Conservation (phyloP, 2,888 invertebrate genomes). For the Drosophila neonasuta region DNA sequence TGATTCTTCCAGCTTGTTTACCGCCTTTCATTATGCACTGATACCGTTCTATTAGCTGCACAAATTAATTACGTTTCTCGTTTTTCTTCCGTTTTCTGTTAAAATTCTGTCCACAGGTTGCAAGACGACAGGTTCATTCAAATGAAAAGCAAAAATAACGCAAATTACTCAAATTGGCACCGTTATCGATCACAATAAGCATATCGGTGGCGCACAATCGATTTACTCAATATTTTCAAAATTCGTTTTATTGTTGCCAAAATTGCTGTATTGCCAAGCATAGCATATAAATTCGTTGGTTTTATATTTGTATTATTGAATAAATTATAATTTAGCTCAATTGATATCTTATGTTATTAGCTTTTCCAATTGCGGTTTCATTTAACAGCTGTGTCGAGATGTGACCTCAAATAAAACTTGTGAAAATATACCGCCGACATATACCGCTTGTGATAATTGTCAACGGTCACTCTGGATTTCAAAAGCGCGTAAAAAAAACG, state of each 20-base stretch:
- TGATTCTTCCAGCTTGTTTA: background rate
- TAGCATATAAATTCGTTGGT: background rate
- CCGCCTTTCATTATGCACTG: background rate
- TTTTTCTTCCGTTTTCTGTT: background rate
- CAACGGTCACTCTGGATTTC: no score
- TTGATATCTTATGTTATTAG: no score
- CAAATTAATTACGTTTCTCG: constrained; percentile 6
- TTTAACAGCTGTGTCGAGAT: no score
- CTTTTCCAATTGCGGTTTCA: no score
- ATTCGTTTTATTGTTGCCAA: background rate
- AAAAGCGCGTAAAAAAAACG: no score
- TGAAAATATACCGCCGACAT: no score
- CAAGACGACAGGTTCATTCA: constrained; percentile 32
- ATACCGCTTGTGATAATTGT: no score
- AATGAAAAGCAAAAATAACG: constrained; percentile 45
- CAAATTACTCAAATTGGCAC: constrained; percentile 51
- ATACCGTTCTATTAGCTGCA: constrained; percentile 12
- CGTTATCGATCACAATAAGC: constrained; percentile 15
- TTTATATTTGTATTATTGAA: no score
- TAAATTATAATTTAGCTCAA: no score
- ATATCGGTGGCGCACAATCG: background rate
- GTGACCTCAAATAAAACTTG: no score
- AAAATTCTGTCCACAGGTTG: constrained; percentile 10
- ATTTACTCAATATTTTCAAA: background rate
- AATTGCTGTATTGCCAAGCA: background rate